Conservation (phyloP, 2,113 vertebrate genomes). For the Uria lomvia region DNA sequence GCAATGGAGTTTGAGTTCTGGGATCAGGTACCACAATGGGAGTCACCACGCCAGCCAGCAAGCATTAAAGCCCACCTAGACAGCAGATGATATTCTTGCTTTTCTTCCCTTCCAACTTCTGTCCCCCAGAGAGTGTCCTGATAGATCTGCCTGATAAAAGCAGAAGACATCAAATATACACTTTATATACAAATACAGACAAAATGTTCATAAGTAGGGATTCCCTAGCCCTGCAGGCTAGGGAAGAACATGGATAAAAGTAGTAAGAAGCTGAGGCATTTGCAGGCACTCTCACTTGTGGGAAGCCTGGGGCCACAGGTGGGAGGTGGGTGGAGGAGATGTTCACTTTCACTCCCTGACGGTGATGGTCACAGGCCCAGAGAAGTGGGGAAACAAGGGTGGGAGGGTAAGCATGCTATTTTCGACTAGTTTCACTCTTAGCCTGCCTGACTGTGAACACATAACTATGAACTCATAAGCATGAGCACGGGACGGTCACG, state of each 20-base stretch:
- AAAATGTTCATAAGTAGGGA: neutral
- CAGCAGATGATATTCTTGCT: neutral
- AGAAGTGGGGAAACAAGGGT: neutral
- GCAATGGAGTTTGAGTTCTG: neutral
- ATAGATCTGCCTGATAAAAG: neutral
- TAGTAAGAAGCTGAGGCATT: neutral
- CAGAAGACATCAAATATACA: neutral
- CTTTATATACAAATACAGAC: neutral
- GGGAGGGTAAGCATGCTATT: neutral
- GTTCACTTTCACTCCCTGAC: constrained; percentile 32
- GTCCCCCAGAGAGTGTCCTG: neutral
- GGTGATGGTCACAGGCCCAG: constrained; percentile 1
- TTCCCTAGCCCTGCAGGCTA: neutral
- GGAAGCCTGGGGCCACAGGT: neutral
- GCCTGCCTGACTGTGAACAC: neutral
- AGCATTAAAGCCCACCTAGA: neutral
- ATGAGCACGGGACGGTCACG: neutral
- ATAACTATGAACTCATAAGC: neutral
- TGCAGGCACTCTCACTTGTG: neutral
- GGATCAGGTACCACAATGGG: neutral
- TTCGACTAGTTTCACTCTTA: constrained; percentile 16
- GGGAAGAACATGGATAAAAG: neutral
- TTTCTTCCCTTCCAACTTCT: neutral
- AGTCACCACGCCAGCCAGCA: neutral
- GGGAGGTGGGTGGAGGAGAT: constrained; percentile 10